Evolutionary conservation across 1,140 invertebrate genomes (phyloP), one percentile per base, ranked within the genome.

Genomic region (Pogonomyrmex barbatus): DNA sequence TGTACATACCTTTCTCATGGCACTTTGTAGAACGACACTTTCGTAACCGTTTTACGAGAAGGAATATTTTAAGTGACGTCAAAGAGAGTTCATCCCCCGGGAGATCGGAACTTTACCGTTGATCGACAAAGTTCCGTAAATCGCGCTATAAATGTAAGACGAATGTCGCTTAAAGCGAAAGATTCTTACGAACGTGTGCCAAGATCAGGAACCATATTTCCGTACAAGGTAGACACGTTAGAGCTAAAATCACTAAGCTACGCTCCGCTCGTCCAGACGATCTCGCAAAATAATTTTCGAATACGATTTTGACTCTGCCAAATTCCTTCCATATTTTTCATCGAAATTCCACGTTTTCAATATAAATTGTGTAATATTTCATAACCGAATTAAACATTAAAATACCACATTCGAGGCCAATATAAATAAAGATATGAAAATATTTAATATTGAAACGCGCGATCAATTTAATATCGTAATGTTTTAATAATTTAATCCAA

Each of bases 21-120:
- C 68, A 60, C 68, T 83, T 75, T 60, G 67, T 56, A 47, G 42
- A 82, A 82, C 68, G 79, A 62, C 79, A 75, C 79, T 83, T 83
- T 24, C 42, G 68, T 83, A 75, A 83, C 56, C 42, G 68, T 83
- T 82, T 73, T 83, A 83, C 54, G 68, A 50, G 68, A 73, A 50
- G 56, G 68, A 83, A 83, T 83, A 83, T 83, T 83, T 83, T 75
- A 83, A 73, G 54, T 60, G 68, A 83, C 68, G 36, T 83, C 79
- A 83, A 83, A 83, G 54, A 24, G 14, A 8, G 14, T 56, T 75
- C 47, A 42, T 33, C 30, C n/a, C 12, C 10, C 36, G 17, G 14
- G 42, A 42, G 54, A 50, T 6, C 54, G 56, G 2, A 83, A 83
- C 68, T 83, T 83, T 83, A 33, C 65, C 63, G 39, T 70, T 60